These are phyloP conservation scores for Blastobasis lacticolella DNA, from an alignment of 2,888 invertebrate genomes.

Conservation along the genomic window DNA sequence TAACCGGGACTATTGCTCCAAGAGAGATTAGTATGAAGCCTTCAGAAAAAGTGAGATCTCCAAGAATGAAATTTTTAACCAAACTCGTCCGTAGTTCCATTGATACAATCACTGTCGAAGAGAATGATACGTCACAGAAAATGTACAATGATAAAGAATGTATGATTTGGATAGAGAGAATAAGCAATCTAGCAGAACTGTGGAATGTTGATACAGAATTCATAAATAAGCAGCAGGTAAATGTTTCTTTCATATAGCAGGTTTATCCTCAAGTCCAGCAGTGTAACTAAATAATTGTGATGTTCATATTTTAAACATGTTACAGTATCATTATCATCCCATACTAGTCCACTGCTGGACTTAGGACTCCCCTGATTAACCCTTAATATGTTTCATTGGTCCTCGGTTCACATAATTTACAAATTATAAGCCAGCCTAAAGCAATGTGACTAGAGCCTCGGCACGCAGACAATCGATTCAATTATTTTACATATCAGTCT, in stretches of 20 bases:
- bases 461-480: too few relatives aligned
- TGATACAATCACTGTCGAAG: constrained; percentile 79
- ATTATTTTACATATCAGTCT: too few relatives aligned
- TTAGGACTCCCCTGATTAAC: too few relatives aligned
- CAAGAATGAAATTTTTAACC: constrained; percentile 82
- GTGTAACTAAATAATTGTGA: neutral
- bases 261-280: neutral
- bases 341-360: too few relatives aligned
- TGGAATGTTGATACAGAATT: constrained; percentile 86
- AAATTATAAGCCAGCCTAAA: too few relatives aligned
- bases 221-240: constrained; percentile 86
- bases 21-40: constrained; percentile 75
- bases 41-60: constrained; percentile 80
- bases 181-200: constrained; percentile 79
- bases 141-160: constrained; percentile 54
- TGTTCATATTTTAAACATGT: too few relatives aligned
- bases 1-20: constrained; percentile 51
- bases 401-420: too few relatives aligned
- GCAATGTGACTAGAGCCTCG: too few relatives aligned
- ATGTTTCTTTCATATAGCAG: constrained; percentile 16
- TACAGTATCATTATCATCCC: too few relatives aligned
- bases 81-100: constrained; percentile 83
- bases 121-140: constrained; percentile 64
- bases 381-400: too few relatives aligned
- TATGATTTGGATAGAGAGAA: constrained; percentile 80